Evolutionary conservation across 2,888 invertebrate genomes (phyloP).

Genomic region (Eupithecia subfuscata): DNA sequence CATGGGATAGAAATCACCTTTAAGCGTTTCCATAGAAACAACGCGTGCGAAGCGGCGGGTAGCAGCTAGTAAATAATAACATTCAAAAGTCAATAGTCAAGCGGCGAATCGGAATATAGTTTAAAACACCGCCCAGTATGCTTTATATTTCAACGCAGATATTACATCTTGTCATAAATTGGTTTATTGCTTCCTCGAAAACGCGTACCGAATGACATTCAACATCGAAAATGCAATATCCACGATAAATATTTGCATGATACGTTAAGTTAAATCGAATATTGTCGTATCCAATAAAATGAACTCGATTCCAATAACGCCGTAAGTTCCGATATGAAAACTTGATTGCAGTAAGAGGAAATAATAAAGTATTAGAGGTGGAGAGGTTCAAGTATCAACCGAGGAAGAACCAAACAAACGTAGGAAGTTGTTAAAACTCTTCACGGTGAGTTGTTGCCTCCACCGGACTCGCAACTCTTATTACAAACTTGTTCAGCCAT

Average conservation of each 20-base stretch:
- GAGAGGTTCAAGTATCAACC: slow-evolving; percentile 62
- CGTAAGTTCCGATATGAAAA: slow-evolving; percentile 57
- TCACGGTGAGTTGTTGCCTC: slow-evolving; percentile 55
- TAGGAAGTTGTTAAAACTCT: slow-evolving; percentile 68
- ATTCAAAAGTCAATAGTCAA: slow-evolving; percentile 23
- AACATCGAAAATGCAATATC: slow-evolving; percentile 48
- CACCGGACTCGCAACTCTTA: slow-evolving; percentile 69
- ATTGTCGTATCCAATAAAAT: slow-evolving; percentile 38
- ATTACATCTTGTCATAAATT: slow-evolving; percentile 47
- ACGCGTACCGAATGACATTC: slow-evolving; percentile 44
- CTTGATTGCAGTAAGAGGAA: slow-evolving; percentile 63
- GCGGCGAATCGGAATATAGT: slow-evolving; percentile 36
- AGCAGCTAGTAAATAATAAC: too few species aligned
- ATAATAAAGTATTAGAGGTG: slow-evolving; percentile 73
- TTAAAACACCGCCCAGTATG: slow-evolving; percentile 40
- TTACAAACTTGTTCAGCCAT: slow-evolving; percentile 67
- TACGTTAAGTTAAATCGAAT: slow-evolving; percentile 43
- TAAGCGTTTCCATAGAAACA: too few species aligned
- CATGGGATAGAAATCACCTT: too few species aligned
- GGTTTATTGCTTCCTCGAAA: slow-evolving; percentile 48
- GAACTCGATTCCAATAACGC: slow-evolving; percentile 51
- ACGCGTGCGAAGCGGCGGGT: too few species aligned
- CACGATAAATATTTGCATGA: slow-evolving; percentile 46
- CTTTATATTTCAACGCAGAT: slow-evolving; percentile 47
- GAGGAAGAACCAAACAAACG: slow-evolving; percentile 69